Percentiles rank a stretch among this genome's conserved stretches.
Conservation (phyloP, 2,797 vertebrate species). For the Crenuchus spilurus region DNA sequence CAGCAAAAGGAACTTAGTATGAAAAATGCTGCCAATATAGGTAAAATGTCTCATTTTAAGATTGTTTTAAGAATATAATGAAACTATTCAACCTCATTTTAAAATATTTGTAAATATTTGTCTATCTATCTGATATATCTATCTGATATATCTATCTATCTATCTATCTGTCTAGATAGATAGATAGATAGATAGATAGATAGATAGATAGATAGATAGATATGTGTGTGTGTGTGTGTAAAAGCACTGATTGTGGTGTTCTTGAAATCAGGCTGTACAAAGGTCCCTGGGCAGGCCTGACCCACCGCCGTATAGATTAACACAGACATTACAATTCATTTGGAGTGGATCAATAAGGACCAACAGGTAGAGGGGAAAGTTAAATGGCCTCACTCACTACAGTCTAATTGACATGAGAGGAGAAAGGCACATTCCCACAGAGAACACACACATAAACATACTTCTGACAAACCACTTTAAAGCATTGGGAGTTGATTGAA, state of each 20-base stretch:
- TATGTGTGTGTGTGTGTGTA: no score
- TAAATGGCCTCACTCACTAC: conserved; percentile 30
- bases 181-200: no score
- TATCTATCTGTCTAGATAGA: no score
- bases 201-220: no score
- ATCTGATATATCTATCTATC: no score
- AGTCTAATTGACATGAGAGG: conserved; percentile 29
- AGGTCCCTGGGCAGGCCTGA: conserved; percentile 35
- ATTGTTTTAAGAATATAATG: no score
- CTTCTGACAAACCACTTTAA: background rate
- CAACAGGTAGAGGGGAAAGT: conserved; percentile 54
- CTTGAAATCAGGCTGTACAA: conserved; percentile 36
- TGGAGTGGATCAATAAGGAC: conserved; percentile 53
- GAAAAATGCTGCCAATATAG: no score
- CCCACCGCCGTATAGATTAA: conserved; percentile 47
- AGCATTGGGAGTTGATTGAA: background rate
- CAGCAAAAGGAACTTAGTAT: no score
- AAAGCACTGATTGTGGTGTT: conserved; percentile 51
- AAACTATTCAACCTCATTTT: no score
- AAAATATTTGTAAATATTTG: no score
- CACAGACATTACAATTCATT: conserved; percentile 53
- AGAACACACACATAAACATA: background rate
- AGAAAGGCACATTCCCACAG: conserved; percentile 22
- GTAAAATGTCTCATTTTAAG: no score
- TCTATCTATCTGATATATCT: no score